Base-by-base conservation (phyloP, 1,140 invertebrate genomes). In the Sarcophaga bullata region DNA sequence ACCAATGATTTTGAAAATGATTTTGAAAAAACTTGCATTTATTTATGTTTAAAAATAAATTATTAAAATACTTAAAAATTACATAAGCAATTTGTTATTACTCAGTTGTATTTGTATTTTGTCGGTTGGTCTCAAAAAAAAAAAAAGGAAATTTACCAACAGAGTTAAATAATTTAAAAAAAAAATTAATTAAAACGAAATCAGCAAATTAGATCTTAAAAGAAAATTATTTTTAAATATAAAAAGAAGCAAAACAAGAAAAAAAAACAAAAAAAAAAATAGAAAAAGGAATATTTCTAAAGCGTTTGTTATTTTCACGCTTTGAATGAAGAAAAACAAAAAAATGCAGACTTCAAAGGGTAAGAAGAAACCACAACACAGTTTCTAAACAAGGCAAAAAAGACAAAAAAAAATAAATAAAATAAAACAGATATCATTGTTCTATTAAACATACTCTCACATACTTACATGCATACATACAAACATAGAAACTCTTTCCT, bases 21-120 rank as follows among this genome's bases (percentile, higher is more conserved):
- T 78, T 78, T 78, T 78, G 75, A 78, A 78, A 37, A 78, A 50
- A 78, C 49, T 50, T 78, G 75, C 75, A 78, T 78, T 78, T 78
- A 78, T 78, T 78, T 78, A 78, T 78, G 75, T 49, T 75, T 75
- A 75, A 75, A 75, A 75, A 75, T 47, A 73, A 76, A 49, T 48
- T 76, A 48, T 49, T 6, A 76, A 76, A 76, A 15, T 5, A 49
- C 50, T 19, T 19, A 49, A 52, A 78, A 78, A 78, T 78, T 78
- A 78, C 75, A 78, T 78, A 78, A 78, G 75, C 75, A 78, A 78
- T 78, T 78, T n/a, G 25, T 37, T 37, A 37, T 37, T 37, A 37
- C 25, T 37, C 1, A 37, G 25, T 37, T 37, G 25, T 37, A n/a
- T n/a, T n/a, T 19, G n/a, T 9, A 19, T 19, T 8, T 68, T 68